Evolutionary conservation across 2,888 invertebrate species (phyloP).

Genomic region (Nomada hirtipes): DNA sequence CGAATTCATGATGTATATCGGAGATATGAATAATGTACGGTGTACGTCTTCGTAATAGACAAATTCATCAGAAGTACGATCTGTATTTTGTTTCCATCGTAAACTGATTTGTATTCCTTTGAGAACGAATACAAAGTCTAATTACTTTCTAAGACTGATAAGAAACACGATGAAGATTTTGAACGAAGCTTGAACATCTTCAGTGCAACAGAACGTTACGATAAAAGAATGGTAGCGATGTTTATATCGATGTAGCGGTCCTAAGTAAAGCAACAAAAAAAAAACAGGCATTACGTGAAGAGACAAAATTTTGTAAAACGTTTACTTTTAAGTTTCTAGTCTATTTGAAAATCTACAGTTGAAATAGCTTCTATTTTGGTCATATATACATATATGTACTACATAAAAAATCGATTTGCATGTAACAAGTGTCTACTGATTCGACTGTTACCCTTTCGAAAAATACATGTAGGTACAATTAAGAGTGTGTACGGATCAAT

Average conservation of each 20-base stretch:
- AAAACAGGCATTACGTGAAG: conserved; percentile 56
- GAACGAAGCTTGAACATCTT: conserved; percentile 52
- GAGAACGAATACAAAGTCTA: conserved; percentile 56
- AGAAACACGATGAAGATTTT: conserved; percentile 63
- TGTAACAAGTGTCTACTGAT: conserved; percentile 67
- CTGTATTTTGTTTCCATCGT: conserved; percentile 68
- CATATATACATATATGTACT: conserved; percentile 64
- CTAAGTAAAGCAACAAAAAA: conserved; percentile 58
- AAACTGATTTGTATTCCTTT: conserved; percentile 58
- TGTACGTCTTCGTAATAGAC: conserved; percentile 63
- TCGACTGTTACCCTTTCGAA: conserved; percentile 58
- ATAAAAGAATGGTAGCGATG: conserved; percentile 56
- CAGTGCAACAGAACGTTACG: conserved; percentile 58
- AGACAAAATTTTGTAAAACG: conserved; percentile 72
- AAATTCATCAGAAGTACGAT: conserved; percentile 57
- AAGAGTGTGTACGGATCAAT: conserved; percentile 70
- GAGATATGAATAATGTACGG: conserved; percentile 41
- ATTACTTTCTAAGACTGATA: conserved; percentile 83
- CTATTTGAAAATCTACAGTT: conserved; percentile 73
- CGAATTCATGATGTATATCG: conserved; percentile 49
- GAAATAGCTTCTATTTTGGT: conserved; percentile 77
- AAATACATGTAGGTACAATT: conserved; percentile 53
- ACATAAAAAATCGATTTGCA: conserved; percentile 67
- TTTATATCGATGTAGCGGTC: conserved; percentile 72
- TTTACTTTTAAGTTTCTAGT: conserved; percentile 79